Base-by-base conservation (phyloP, 37 sponge, comb jelly and placozoan species). In the Amphimedon queenslandica region DNA sequence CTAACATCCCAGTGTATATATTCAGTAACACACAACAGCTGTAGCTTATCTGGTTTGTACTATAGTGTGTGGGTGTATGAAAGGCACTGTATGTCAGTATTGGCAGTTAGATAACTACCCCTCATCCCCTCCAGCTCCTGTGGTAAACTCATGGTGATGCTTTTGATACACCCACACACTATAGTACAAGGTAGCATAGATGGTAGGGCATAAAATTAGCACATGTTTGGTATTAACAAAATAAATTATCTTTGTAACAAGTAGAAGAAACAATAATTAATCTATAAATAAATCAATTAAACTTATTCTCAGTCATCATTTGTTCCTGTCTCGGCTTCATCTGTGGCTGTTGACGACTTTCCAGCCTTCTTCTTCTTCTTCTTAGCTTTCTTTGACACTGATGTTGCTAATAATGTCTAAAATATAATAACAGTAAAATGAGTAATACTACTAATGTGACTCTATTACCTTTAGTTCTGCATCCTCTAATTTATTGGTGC, bases 301-400 rank as follows among this genome's bases (percentile, higher is more conserved):
- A 47, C 8, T 47, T 18, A 47, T 47, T 47, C 53, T 47, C 8
- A 47, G 13, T 47, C 13, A 47, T 47, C 53, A 18, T 47, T 13
- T 47, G 53, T 18, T 47, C 13, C 13, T 47, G 8, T 13, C 8
- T 47, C 53, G 53, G 13, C 53, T 18, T 47, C 13, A 47, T 8
- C 13, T 18, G 13, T 47, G 13, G 53, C 8, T 13, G 13, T 13
- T 18, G 53, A 47, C 13, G 53, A 13, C 53, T 47, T 47, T 47
- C 61, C 61, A 47, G 82, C 90, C 83, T 90, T 87, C 83, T 96
- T 96, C 75, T 93, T 96, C 79, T 96, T 93, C 85, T 96, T 96
- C 79, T 96, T 96, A 6, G 80, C 71, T 77, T 96, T 96, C 29
- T 78, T 71, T 25, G 78, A 84, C 23, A 85, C 70, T 57, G 97